Conservation (phyloP, 2,113 vertebrate species). For the Callionymus lyra region DNA sequence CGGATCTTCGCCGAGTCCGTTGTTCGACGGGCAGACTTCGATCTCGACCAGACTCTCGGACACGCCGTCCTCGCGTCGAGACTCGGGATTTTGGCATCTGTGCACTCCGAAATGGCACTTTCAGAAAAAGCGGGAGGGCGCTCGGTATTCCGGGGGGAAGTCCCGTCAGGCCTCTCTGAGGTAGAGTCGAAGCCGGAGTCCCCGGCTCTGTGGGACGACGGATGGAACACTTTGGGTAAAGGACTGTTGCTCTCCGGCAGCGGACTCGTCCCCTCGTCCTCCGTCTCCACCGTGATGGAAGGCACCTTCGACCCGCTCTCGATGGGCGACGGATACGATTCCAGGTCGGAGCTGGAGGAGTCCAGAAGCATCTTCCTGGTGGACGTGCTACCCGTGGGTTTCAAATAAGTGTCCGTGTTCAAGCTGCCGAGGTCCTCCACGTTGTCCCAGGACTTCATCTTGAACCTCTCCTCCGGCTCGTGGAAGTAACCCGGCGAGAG, state of each 20-base stretch:
- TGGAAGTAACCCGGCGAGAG: conserved; percentile 43
- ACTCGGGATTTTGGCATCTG: conserved; percentile 63
- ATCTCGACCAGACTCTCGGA: conserved; percentile 20
- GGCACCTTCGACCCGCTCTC: conserved; percentile 59
- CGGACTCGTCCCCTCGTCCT: conserved; percentile 34
- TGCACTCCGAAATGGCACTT: conserved; percentile 49
- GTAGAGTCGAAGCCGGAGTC: conserved; percentile 54
- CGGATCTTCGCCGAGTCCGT: conserved; percentile 45
- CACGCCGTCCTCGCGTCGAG: conserved; percentile 38
- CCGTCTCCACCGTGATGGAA: conserved; percentile 57
- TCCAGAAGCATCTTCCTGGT: conserved; percentile 52
- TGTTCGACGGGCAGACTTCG: conserved; percentile 26
- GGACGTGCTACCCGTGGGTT: conserved; percentile 36
- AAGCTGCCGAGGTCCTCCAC: conserved; percentile 49
- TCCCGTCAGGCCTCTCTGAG: conserved; percentile 44
- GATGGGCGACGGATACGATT: conserved; percentile 34
- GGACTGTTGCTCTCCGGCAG: conserved; percentile 40
- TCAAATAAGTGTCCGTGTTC: conserved; percentile 50
- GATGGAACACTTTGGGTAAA: conserved; percentile 48
- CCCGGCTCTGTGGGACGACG: conserved; percentile 28
- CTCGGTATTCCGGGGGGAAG: conserved; percentile 32
- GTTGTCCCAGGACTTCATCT: conserved; percentile 59
- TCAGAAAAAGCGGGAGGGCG: conserved; percentile 28
- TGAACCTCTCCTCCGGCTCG: conserved; percentile 53
- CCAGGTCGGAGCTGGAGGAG: conserved; percentile 27